phyloP scores from a whole-genome alignment of 2,888 invertebrate species.

The Argyra leucocephala region DNA sequence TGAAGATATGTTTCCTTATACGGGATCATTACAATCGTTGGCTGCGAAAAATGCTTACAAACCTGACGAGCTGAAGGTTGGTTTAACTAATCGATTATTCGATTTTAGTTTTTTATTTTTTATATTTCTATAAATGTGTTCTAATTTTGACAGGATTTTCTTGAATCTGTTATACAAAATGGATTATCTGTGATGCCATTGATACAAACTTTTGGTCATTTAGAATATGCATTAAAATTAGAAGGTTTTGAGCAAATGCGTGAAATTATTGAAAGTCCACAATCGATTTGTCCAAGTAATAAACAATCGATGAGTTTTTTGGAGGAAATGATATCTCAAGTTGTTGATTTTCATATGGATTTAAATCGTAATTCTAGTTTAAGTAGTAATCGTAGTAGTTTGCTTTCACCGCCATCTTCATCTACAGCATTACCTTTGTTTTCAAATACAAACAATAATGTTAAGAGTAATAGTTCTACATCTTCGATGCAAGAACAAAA shows the following conservation, averaged over 20 bases:
- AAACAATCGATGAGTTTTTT: constrained; percentile 54
- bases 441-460: background rate
- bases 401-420: background rate
- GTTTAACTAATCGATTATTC: constrained; percentile 43
- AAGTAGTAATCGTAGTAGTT: constrained; percentile 17
- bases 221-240: constrained; percentile 63
- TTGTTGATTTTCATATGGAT: constrained; percentile 42
- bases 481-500: background rate
- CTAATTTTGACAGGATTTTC: constrained; percentile 43
- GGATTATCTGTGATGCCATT: constrained; percentile 62
- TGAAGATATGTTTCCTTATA: constrained; percentile 75
- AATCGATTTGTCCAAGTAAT: constrained; percentile 62
- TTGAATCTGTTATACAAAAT: constrained; percentile 48
- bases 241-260: constrained; percentile 53
- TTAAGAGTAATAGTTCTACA: background rate
- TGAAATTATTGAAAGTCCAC: constrained; percentile 56
- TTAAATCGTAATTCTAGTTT: constrained; percentile 22
- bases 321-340: constrained; percentile 60
- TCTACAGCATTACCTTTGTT: background rate
- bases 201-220: constrained; percentile 67
- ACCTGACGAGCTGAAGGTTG: constrained; percentile 36
- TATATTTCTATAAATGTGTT: constrained; percentile 29
- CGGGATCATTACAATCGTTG: constrained; percentile 48
- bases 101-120: constrained; percentile 48
- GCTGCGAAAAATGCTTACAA: constrained; percentile 50